These are phyloP conservation scores for Ormyrus rosae DNA, from an alignment of 2,888 invertebrate genomes.

Conservation along the genomic window DNA sequence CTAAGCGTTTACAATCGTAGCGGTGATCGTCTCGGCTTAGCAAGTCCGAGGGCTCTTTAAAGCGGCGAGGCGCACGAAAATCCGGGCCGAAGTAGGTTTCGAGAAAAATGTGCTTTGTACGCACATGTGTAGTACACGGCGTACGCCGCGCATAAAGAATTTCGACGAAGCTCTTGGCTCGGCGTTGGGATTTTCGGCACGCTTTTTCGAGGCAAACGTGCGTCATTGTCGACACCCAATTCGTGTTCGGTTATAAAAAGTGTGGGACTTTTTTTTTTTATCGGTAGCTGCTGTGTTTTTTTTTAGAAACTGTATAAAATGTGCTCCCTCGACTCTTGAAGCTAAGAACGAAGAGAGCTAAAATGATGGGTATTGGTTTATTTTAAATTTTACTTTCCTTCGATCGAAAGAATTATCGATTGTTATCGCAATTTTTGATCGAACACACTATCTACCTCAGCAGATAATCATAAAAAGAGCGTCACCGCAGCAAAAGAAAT, in stretches of 20 bases:
- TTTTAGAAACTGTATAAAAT: neutral
- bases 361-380: too few relatives aligned
- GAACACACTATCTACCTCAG: too few relatives aligned
- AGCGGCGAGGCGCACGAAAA: constrained; percentile 3
- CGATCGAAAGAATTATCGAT: too few relatives aligned
- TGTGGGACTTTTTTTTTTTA: neutral
- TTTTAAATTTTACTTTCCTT: too few relatives aligned
- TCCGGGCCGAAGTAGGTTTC: constrained; percentile 11
- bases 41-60: too few relatives aligned
- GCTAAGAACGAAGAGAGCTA: too few relatives aligned
- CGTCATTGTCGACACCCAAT: constrained; percentile 18
- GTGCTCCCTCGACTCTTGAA: too few relatives aligned
- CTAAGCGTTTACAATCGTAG: too few relatives aligned
- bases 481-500: too few relatives aligned
- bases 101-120: constrained; percentile 23
- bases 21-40: too few relatives aligned
- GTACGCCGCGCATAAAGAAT: constrained; percentile 30
- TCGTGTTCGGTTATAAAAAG: neutral
- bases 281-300: neutral
- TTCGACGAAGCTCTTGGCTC: neutral
- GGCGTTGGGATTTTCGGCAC: constrained; percentile 41
- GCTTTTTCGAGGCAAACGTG: constrained; percentile 20
- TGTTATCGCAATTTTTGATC: too few relatives aligned
- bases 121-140: constrained; percentile 31
- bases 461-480: too few relatives aligned